Conservation (phyloP, 2,797 vertebrate species). For the Fringilla coelebs region DNA sequence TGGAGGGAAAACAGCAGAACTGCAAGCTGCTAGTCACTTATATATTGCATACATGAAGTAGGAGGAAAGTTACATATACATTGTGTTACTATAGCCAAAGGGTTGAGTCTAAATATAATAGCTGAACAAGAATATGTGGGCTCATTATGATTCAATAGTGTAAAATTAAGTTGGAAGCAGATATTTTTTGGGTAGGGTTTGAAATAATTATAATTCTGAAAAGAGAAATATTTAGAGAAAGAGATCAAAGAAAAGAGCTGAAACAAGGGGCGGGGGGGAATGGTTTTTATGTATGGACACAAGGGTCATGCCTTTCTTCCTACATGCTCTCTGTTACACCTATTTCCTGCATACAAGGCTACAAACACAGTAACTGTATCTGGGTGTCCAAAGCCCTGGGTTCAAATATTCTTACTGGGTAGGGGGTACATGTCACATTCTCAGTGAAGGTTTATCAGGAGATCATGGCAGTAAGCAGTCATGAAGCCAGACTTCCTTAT, state of each 20-base stretch:
- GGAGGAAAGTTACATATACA: neutral
- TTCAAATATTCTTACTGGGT: neutral
- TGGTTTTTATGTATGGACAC: neutral
- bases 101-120: neutral
- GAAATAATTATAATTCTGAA: neutral
- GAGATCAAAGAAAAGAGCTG: neutral
- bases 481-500: neutral
- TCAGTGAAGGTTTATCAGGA: neutral
- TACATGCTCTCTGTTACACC: fast-evolving
- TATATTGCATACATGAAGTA: neutral
- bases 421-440: neutral
- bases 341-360: neutral
- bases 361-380: neutral
- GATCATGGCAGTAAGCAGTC: neutral
- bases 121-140: neutral
- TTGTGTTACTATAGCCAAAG: neutral
- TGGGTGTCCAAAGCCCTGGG: neutral
- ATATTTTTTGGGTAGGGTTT: neutral
- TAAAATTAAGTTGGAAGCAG: neutral
- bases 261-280: neutral
- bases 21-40: neutral
- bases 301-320: neutral
- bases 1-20: neutral
- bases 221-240: neutral
- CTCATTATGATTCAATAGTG: neutral